Base-by-base conservation (phyloP, 2,113 vertebrate species). In the Pomatostomus ruficeps region DNA sequence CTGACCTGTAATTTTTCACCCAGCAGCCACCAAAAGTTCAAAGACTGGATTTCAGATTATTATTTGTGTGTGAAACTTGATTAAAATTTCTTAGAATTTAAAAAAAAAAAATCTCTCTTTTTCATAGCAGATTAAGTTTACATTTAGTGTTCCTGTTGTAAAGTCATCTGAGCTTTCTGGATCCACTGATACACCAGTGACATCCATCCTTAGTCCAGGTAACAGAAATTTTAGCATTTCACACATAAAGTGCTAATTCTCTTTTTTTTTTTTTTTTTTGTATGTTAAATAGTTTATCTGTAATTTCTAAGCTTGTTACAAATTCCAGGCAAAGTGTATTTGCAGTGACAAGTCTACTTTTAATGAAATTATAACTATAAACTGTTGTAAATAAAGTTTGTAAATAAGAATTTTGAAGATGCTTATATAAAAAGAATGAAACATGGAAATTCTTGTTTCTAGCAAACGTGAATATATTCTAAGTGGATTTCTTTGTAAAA, bases 71-170 rank as follows among this genome's bases (percentile, higher is more conserved):
- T 70, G 77, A 57, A 89, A 57, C 15, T 43, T 77, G 13, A 48
- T 40, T 48, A 24, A 80, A 51, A 42, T 87, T 79, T 75, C 36
- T 88, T 52, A 54, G 38, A 89, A 77, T 72, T 66, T 95, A 38
- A 88, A 57, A 85, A 43, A 26, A 20, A 26, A 43, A 51, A 11
- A 3, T 57, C 18, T 91, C 28, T 93, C 90, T 78, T 93, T 61
- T 58, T 46, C 12, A 4, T 19, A 89, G 91, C 95, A 97, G 94
- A 92, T 91, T 17, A 98, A 98, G 95, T 99, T 99, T 97, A 99
- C 98, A 31, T 99, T 99, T 97, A 99, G 99, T 95, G 98, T 98
- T 90, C 99, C 99, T 93, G 98, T 99, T 46, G 97, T 98, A 83
- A 99, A 99, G 97, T 96, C 98, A 55, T 81, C 98, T 57, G 97